A percentile compares a stretch with the other conserved stretches of the same genome.
phyloP scores from a whole-genome alignment of 2,888 invertebrate genomes.

The Druceiella hillmani region DNA sequence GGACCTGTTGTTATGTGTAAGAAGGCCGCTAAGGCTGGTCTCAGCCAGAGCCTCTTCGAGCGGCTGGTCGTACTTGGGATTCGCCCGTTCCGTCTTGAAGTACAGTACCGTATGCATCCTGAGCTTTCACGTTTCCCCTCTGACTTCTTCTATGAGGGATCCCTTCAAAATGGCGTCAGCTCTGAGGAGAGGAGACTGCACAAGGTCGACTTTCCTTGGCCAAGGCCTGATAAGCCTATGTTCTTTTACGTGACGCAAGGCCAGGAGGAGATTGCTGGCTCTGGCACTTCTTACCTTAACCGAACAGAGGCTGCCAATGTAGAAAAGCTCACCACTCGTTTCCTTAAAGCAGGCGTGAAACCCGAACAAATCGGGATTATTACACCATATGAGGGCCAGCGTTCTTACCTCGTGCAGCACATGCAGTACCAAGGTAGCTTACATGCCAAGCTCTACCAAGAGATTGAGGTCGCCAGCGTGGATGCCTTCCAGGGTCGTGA shows the following conservation, averaged over 20 bases:
- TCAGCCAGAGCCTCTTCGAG: slow-evolving; percentile 96
- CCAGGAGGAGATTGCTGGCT: slow-evolving; percentile 97
- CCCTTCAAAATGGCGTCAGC: slow-evolving; percentile 97
- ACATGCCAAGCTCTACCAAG: slow-evolving; percentile 94
- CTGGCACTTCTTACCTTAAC: slow-evolving; percentile 97
- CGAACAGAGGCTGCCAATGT: slow-evolving; percentile 98
- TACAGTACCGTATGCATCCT: slow-evolving; percentile 99
- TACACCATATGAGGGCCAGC: slow-evolving; percentile 97
- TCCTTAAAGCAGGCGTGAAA: slow-evolving; percentile 89
- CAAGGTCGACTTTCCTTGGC: slow-evolving; percentile 98
- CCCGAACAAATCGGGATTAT: slow-evolving; percentile 99
- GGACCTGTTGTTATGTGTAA: slow-evolving; percentile 99
- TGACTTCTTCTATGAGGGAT: slow-evolving; percentile 99
- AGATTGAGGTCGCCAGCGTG: slow-evolving; percentile 98
- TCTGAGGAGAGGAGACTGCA: slow-evolving; percentile 87
- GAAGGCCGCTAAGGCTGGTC: slow-evolving; percentile 94
- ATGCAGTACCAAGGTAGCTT: slow-evolving; percentile 99
- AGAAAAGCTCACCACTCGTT: slow-evolving; percentile 94
- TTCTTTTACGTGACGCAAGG: slow-evolving; percentile 98
- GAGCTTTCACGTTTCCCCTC: slow-evolving; percentile 96
- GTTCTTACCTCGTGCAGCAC: slow-evolving; percentile 95
- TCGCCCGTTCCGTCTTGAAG: slow-evolving; percentile 92
- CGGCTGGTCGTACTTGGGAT: slow-evolving; percentile 95
- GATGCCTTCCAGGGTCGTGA: slow-evolving; percentile 99
- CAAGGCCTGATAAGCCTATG: slow-evolving; percentile 93